Conservation (phyloP, 2,797 vertebrate genomes). For the Melanotaenia pygmaea region DNA sequence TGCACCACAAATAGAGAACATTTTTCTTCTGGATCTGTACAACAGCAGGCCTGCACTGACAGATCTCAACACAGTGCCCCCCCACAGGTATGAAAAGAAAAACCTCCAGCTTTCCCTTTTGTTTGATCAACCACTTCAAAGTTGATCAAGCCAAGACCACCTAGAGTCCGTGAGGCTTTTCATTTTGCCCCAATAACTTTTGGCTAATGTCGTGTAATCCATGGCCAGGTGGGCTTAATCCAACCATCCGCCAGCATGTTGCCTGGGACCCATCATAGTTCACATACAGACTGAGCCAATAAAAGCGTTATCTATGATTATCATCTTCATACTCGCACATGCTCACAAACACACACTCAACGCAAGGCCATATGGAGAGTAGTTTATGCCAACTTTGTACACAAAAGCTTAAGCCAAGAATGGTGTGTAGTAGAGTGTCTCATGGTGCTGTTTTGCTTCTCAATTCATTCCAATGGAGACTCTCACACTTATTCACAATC, state of each 20-base stretch:
- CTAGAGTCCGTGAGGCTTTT: conserved; percentile 56
- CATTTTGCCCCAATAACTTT: conserved; percentile 59
- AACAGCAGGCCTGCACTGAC: background rate
- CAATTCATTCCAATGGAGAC: conserved; percentile 4
- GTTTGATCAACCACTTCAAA: conserved; percentile 24
- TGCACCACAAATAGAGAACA: background rate
- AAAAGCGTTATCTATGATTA: conserved; percentile 58
- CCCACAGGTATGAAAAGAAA: conserved; percentile 11
- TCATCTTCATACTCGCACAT: conserved; percentile 45
- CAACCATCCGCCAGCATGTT: conserved; percentile 59
- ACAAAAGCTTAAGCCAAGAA: conserved; percentile 33
- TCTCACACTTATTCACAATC: conserved; percentile 1
- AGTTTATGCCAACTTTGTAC: conserved; percentile 56
- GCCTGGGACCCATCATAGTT: conserved; percentile 51
- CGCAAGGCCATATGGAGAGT: conserved; percentile 58
- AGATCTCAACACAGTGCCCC: conserved; percentile 1
- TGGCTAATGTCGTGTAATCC: conserved; percentile 45
- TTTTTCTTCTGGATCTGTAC: background rate
- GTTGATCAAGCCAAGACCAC: conserved; percentile 44
- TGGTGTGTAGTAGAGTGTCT: conserved; percentile 40
- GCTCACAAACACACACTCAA: conserved; percentile 51
- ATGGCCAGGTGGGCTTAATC: conserved; percentile 66
- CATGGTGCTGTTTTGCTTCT: conserved; percentile 30
- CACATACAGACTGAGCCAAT: conserved; percentile 56
- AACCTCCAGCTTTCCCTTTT: background rate